phyloP scores from a whole-genome alignment of 1,140 invertebrate species.

The Heliconius hermathena region DNA sequence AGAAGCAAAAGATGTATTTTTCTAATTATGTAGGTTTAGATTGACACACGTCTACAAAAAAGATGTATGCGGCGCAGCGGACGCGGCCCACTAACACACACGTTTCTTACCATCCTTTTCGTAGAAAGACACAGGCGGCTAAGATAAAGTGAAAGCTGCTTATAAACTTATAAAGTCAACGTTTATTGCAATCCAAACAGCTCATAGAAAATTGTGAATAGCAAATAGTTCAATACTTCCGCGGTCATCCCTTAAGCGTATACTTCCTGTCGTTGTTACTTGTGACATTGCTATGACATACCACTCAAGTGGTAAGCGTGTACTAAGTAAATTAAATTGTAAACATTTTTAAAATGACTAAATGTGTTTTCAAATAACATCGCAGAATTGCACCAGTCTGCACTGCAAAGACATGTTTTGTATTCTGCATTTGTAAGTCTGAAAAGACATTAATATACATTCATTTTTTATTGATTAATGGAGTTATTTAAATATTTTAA shows the following conservation, averaged over 20 bases:
- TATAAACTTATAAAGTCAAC: constrained; percentile 72
- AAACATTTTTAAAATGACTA: background rate
- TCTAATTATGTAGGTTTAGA: constrained; percentile 75
- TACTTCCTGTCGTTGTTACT: background rate
- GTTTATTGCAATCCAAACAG: constrained; percentile 67
- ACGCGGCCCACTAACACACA: constrained; percentile 79
- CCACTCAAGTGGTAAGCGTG: background rate
- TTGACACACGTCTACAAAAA: constrained; percentile 69
- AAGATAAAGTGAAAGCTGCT: constrained; percentile 78
- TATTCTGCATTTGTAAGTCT: constrained; percentile 68
- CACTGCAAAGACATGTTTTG: constrained; percentile 68
- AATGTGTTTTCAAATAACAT: background rate
- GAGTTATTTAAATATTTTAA: no score
- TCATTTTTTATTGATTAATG: no score
- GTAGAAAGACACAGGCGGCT: constrained; percentile 74
- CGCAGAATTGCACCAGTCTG: constrained; percentile 64
- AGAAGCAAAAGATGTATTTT: constrained; percentile 44
- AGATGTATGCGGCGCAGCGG: constrained; percentile 65
- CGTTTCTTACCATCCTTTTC: constrained; percentile 78
- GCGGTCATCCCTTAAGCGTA: constrained; percentile 20
- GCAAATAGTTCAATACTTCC: constrained; percentile 44
- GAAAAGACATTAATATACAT: constrained; percentile 44
- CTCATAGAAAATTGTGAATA: constrained; percentile 56
- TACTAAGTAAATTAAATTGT: background rate
- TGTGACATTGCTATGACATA: background rate